phyloP scores from a whole-genome alignment of 2,888 invertebrate genomes.

The Apotomis turbidana region DNA sequence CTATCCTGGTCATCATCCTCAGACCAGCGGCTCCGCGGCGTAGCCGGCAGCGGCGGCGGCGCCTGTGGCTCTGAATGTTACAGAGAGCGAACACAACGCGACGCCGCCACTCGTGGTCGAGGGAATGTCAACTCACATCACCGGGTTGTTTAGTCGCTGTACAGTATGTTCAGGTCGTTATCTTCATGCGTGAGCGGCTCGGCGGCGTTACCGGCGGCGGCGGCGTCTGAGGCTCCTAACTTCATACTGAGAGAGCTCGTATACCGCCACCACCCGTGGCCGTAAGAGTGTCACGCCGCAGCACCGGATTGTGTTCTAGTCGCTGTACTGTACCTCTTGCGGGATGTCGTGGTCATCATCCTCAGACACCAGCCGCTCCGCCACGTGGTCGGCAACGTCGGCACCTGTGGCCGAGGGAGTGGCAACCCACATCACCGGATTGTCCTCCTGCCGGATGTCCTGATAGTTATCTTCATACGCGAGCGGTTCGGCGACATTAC shows the following conservation, averaged over 20 bases:
- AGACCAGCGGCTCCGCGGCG: constrained; percentile 45
- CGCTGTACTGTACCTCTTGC: constrained; percentile 66
- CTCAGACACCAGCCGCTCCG: constrained; percentile 56
- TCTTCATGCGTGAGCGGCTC: constrained; percentile 59
- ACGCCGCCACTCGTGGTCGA: background rate
- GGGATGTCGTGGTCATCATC: constrained; percentile 84
- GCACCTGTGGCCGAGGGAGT: background rate
- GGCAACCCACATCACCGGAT: too few relatives aligned
- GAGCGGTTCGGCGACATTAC: constrained; percentile 58
- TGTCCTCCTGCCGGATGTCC: constrained; percentile 82
- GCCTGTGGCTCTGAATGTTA: constrained; percentile 83
- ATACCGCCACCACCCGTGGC: too few relatives aligned
- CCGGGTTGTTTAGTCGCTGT: too few relatives aligned
- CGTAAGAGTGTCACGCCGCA: too few relatives aligned
- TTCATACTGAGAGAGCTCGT: too few relatives aligned
- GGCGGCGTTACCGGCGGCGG: too few relatives aligned
- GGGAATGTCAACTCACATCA: background rate
- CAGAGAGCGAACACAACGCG: constrained; percentile 84
- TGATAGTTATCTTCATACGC: constrained; percentile 76
- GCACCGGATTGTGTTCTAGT: too few relatives aligned
- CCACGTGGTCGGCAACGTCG: too few relatives aligned
- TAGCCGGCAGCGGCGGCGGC: constrained; percentile 64
- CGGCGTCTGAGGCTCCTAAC: too few relatives aligned
- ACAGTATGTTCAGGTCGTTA: constrained; percentile 79
- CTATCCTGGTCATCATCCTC: too few relatives aligned